Percentiles rank a stretch among this genome's conserved stretches.
phyloP scores from a whole-genome alignment of 2,888 invertebrate species.

The Eupithecia centaureata region DNA sequence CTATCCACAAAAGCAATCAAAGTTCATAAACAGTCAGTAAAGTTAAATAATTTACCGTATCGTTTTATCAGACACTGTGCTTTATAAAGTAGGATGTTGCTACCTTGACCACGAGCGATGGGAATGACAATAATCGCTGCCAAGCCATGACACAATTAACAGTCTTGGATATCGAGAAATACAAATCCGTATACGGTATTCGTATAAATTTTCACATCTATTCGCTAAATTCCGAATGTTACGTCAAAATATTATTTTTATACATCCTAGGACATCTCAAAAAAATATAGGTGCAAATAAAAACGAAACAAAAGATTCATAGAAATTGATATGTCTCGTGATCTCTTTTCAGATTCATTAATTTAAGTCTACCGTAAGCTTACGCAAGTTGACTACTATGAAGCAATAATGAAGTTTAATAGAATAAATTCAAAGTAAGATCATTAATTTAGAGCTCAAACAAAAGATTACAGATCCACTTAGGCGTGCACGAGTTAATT shows the following conservation, averaged over 20 bases:
- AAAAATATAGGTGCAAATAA: background rate
- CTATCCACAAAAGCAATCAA: conserved; percentile 10
- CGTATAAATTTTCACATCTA: conserved; percentile 38
- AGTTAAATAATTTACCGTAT: background rate
- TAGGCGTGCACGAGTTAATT: conserved; percentile 39
- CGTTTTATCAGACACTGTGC: conserved; percentile 3
- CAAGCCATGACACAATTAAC: conserved; percentile 73
- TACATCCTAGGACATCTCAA: background rate
- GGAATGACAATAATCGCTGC: conserved; percentile 55
- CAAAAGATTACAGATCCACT: conserved; percentile 63
- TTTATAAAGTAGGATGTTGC: conserved; percentile 57
- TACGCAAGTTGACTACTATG: conserved; percentile 34
- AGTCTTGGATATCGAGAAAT: conserved; percentile 48
- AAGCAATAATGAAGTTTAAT: conserved; percentile 42
- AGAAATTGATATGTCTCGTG: background rate
- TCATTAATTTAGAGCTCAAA: conserved; percentile 58
- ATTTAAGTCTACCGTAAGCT: conserved; percentile 18
- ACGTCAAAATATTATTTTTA: conserved; percentile 9
- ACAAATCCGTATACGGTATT: conserved; percentile 21
- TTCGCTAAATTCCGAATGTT: conserved; percentile 43
- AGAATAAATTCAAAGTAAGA: conserved; percentile 38
- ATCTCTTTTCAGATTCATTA: conserved; percentile 4
- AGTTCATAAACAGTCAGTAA: background rate
- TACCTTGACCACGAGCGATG: conserved; percentile 72
- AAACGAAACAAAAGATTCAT: background rate